Percentiles rank a stretch among this genome's conserved stretches.
Conservation (phyloP, 2,888 invertebrate genomes). For the Gortyna flavago region DNA sequence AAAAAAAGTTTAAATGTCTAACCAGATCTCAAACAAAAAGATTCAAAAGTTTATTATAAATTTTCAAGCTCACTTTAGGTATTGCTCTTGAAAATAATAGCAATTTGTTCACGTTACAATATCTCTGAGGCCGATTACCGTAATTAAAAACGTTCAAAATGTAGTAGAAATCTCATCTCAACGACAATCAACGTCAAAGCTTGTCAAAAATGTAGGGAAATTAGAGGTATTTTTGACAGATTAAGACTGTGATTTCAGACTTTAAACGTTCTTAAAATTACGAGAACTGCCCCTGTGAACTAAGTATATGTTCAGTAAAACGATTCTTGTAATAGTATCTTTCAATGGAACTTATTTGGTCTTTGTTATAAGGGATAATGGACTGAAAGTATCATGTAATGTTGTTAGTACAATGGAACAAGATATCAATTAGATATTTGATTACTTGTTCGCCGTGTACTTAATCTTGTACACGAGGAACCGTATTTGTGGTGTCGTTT, state of each 20-base stretch:
- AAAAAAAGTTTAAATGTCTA: not conserved
- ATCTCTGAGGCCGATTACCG: not conserved
- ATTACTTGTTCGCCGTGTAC: constrained; percentile 19
- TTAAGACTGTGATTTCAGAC: too few relatives aligned
- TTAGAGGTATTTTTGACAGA: not conserved
- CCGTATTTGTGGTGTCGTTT: constrained; percentile 13
- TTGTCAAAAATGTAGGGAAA: not conserved
- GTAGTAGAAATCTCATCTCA: not conserved
- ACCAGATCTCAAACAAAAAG: not conserved
- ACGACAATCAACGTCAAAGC: not conserved
- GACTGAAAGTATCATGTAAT: constrained; percentile 28
- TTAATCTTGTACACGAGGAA: constrained; percentile 23
- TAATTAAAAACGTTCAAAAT: not conserved
- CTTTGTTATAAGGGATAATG: constrained; percentile 25
- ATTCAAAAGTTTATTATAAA: not conserved
- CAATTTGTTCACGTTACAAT: not conserved
- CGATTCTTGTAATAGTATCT: not conserved
- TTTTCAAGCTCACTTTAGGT: too few relatives aligned
- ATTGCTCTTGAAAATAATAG: not conserved
- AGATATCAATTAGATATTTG: constrained; percentile 45
- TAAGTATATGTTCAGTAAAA: not conserved
- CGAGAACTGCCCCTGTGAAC: too few relatives aligned
- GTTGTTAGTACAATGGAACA: constrained; percentile 25
- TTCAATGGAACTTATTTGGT: constrained; percentile 1
- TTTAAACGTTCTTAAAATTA: too few relatives aligned